Base-by-base conservation (phyloP, 2,888 invertebrate genomes). In the Sesia apiformis region DNA sequence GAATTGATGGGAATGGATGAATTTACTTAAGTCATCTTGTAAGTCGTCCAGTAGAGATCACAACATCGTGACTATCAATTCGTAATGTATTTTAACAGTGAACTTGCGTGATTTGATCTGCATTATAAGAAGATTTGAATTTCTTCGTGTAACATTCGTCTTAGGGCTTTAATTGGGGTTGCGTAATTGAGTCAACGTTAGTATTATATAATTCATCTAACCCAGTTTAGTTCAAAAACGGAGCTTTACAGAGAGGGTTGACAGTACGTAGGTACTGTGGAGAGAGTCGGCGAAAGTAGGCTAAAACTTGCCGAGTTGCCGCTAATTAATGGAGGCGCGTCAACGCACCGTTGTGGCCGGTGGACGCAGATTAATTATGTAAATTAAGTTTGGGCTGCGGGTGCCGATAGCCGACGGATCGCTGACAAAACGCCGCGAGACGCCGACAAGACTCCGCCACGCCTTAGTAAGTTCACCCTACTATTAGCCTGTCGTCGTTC, bases 281-380 rank as follows among this genome's bases (percentile, higher is more conserved):
- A 49, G 50, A 38, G 46, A 46, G 8, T 46, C 46, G 46, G 46
- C 38, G 38, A 39, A 50, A 50, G 50, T 52, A 41, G 58, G 57
- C 54, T 60, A 57, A 65, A 63, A 64, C 62, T 66, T 63, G 62
- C 55, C 53, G 61, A 64, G 63, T 66, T 65, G 62, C 69, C 60
- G 63, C 66, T 69, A 72, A 76, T 75, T 74, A 78, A 78, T 76
- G 69, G 66, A 67, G 69, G 62, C 63, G 63, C 68, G 70, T 65
- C 70, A 70, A 63, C 67, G 62, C 64, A 63, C 69, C 67, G 65
- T 63, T 69, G 63, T 64, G 65, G 65, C 66, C 65, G 6, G 42
- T 52, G 57, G 60, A 60, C 74, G 61, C 72, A 75, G 78, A 84
- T 81, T 81, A 80, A 78, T 83, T 81, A 82, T 80, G 79, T 72